Evolutionary conservation across 2,888 invertebrate genomes (phyloP), one percentile per base, ranked within the genome.

Genomic region (Dryocosmus kuriphilus): DNA sequence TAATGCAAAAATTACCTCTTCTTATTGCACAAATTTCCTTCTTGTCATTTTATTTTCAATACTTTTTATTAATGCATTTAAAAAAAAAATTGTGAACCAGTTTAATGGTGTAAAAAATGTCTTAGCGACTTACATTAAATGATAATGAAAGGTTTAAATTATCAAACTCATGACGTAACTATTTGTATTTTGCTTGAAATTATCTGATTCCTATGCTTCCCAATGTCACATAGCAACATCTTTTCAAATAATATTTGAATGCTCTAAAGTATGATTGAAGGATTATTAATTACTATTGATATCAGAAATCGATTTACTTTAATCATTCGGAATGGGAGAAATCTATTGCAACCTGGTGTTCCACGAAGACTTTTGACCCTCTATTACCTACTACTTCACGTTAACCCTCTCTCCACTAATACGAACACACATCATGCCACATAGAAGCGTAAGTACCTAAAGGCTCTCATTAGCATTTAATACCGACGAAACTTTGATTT

Each of bases 401-500:
- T 77, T 80, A 82, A 77, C 84, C 79, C 83, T 82, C 79, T 83
- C 81, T 79, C 80, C 83, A 81, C 85, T 86, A 86, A 87, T 87
- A 86, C 85, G 84, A 83, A 80, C 84, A 84, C 85, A 87, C 84
- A 84, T 87, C 87, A 86, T 83, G 79, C 79, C 77, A 83, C 86
- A 85, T 83, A 87, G 83, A 86, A 85, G 84, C 82, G 81, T 84
- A 85, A 87, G 86, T 87, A 87, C 67, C 67, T 85, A 83, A 46
- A 57, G 55, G 57, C 85, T 86, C 88, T 89, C 87, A 88, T 88
- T 87, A 88, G 87, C 88, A 88, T 89, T 89, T 89, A 88, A 89
- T 89, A 85, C 88, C 84, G 80, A 83, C 81, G 82, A 85, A 87
- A 88, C 86, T 88, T 87, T 88, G 89, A 89, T 89, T 89, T 89